phyloP scores from a whole-genome alignment of 2,113 vertebrate genomes.

The Boulengeromyrus knoepffleri region DNA sequence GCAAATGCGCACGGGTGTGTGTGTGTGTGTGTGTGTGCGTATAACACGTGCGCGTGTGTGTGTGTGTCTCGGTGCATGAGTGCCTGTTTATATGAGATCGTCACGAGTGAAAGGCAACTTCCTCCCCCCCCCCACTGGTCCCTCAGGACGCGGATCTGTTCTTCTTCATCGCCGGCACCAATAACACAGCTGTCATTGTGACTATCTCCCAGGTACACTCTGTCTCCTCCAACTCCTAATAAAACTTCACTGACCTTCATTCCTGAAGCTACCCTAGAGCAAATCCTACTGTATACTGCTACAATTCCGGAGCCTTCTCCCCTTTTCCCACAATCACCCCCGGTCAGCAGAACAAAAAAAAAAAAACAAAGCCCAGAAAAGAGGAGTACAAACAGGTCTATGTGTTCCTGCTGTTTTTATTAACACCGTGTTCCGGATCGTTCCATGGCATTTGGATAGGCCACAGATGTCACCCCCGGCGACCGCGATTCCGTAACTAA shows the following conservation, averaged over 20 bases:
- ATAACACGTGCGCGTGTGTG: background rate
- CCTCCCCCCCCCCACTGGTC: conserved; percentile 32
- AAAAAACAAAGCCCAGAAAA: conserved; percentile 9
- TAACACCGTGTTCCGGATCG: background rate
- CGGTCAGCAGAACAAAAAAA: background rate
- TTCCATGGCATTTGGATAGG: background rate
- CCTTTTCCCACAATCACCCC: background rate
- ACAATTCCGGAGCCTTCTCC: conserved; percentile 5
- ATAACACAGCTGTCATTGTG: conserved; percentile 37
- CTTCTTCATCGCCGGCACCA: conserved; percentile 38
- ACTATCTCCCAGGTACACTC: conserved; percentile 35
- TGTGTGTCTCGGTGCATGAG: background rate
- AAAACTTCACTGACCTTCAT: conserved; percentile 34
- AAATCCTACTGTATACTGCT: conserved; percentile 29
- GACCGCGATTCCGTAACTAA: background rate
- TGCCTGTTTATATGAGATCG: conserved; percentile 25
- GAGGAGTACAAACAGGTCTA: background rate
- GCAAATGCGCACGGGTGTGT: background rate
- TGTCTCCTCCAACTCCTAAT: conserved; percentile 28
- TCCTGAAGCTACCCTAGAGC: conserved; percentile 29
- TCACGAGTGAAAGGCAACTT: conserved; percentile 42
- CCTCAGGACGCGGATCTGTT: conserved; percentile 34
- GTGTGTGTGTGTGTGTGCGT: background rate
- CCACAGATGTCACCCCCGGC: background rate
- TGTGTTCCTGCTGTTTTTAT: conserved; percentile 8